These are phyloP conservation scores for Cephus rjabovi DNA, from an alignment of 2,888 invertebrate species.

Conservation along the genomic window DNA sequence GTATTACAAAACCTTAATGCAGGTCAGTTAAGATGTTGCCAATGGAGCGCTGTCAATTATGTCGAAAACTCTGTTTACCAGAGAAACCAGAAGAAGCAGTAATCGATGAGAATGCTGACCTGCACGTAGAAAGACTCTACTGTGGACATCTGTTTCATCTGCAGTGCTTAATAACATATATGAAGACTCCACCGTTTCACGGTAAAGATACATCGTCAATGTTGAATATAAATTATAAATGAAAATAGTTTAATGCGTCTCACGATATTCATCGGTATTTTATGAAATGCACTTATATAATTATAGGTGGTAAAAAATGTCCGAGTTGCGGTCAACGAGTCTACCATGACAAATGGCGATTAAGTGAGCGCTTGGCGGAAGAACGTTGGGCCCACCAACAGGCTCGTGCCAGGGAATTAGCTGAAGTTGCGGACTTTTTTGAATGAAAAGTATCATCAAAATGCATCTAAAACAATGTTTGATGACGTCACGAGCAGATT, in stretches of 20 bases:
- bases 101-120: constrained; percentile 71
- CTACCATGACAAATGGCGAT: constrained; percentile 80
- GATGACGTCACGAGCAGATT: not conserved
- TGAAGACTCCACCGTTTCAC: constrained; percentile 80
- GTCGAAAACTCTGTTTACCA: constrained; percentile 74
- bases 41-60: constrained; percentile 74
- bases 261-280: not conserved
- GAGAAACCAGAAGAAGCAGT: constrained; percentile 69
- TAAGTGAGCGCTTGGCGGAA: constrained; percentile 77
- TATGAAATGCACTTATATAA: constrained; percentile 5
- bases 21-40: constrained; percentile 74
- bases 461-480: not conserved
- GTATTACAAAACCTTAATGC: not conserved
- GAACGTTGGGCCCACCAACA: constrained; percentile 83
- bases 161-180: constrained; percentile 75
- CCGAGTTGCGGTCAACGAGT: constrained; percentile 74
- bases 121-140: constrained; percentile 77
- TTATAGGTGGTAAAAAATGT: constrained; percentile 76
- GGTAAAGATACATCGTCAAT: constrained; percentile 54
- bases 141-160: constrained; percentile 81
- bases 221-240: not conserved
- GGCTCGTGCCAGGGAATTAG: constrained; percentile 78
- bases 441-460: constrained; percentile 57
- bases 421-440: constrained; percentile 81
- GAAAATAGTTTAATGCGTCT: not conserved